Conservation (phyloP, 2,888 invertebrate genomes). For the Panopea generosa region DNA sequence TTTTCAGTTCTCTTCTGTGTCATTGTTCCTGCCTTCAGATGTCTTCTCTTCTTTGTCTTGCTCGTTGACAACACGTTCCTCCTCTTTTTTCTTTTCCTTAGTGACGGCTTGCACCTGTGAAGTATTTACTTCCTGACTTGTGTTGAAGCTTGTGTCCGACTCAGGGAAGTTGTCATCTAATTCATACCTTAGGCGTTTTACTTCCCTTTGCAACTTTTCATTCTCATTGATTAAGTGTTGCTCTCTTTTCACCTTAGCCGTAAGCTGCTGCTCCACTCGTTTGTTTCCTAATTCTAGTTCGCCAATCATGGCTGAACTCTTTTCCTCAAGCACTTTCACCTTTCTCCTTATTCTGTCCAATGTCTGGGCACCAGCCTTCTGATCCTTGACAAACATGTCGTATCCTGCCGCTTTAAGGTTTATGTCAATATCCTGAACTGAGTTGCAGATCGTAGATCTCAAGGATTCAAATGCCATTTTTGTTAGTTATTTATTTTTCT, state of each 20-base stretch:
- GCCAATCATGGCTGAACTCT: not conserved
- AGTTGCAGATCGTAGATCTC: not conserved
- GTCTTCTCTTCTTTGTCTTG: no score
- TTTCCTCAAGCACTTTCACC: not conserved
- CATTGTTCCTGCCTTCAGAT: no score
- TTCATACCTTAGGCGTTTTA: not conserved
- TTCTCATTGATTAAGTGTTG: not conserved
- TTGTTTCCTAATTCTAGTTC: conserved; percentile 1
- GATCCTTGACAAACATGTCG: not conserved
- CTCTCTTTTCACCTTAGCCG: not conserved
- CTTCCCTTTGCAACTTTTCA: not conserved
- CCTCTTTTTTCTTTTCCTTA: no score
- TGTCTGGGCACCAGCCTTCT: not conserved
- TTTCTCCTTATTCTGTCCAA: not conserved
- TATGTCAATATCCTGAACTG: conserved; percentile 4
- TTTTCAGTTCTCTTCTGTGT: no score
- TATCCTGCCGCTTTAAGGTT: conserved; percentile 8
- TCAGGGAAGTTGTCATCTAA: not conserved
- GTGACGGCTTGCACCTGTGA: no score
- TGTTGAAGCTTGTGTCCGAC: not conserved
- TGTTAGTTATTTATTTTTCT: no score
- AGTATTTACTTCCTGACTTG: not conserved
- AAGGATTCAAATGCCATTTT: no score
- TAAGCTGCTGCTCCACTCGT: not conserved
- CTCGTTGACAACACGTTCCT: no score